Evolutionary conservation across 1,140 invertebrate species (phyloP), one percentile per base, ranked within the genome.

Genomic region (Chrysomallon squamiferum): DNA sequence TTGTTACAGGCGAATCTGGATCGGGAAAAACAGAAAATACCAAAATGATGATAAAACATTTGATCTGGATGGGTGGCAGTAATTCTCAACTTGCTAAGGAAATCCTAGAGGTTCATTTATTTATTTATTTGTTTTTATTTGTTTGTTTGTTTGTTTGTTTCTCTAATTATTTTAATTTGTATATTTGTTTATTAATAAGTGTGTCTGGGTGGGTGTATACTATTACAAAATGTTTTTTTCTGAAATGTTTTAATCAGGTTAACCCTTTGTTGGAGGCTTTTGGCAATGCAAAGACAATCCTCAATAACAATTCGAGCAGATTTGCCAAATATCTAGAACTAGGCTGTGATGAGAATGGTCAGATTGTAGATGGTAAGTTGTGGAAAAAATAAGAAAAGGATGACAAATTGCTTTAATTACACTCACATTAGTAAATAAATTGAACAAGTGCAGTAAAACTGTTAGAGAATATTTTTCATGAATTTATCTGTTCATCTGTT

Each of bases 191-290:
- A n/a, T n/a, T n/a, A n/a, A n/a, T n/a, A n/a, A n/a, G n/a, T n/a
- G n/a, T n/a, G n/a, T n/a, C n/a, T n/a, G n/a, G n/a, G n/a, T n/a
- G n/a, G n/a, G n/a, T n/a, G n/a, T n/a, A n/a, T n/a, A n/a, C n/a
- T n/a, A n/a, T n/a, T n/a, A n/a, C n/a, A n/a, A n/a, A 15, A 7
- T 15, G 15, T 5, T 38, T 15, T 38, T 38, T 38, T 38, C 35
- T 38, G 35, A 7, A 38, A 38, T 38, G n/a, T 15, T 15, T 38
- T 38, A 7, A 38, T 38, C 15, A 80, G 76, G 62, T 94, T 41
- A 97, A 95, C 87, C 96, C 97, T 56, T 96, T 99, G 52, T 96
- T 99, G 94, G 97, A 99, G 88, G 92, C 76, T 11, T 97, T 98
- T 86, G 95, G 95, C 25, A 98, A 98, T 87, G 95, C 95, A 0